Base-by-base conservation (phyloP, 30 jellyfish, hydroid and myxozoan species). In the Phacellophora camtschatica region DNA sequence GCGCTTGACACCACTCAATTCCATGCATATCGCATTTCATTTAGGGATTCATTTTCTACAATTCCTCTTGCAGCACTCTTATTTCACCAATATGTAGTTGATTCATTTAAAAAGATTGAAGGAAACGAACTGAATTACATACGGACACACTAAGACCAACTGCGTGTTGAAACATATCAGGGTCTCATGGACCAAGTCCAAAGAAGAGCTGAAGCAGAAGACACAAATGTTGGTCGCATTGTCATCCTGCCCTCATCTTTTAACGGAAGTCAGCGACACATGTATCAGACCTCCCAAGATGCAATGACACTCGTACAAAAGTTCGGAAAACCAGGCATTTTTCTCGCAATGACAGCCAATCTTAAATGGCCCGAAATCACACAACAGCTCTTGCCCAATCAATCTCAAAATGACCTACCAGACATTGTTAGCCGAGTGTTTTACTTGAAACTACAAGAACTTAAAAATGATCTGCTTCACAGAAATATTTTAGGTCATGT, bases 231-330 rank as follows among this genome's bases (percentile, higher is more conserved):
- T 20, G 84, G 90, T 13, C 87, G 87, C 33, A 51, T 77, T 36
- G 85, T 63, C 20, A 55, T 63, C 2, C 36, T 59, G 51, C 90
- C 85, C 13, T 34, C 85, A 61, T 29, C 67, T n/a, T 77, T 46
- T 41, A 27, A 18, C 8, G 75, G 75, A 12, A 57, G 71, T 27
- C 90, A 77, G n/a, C 71, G 92, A 66, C 22, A 66, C 16, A 36
- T 64, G 74, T 25, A 81, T 24, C 77, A 81, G 41, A 81, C 66
- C 34, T 81, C 22, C 31, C 74, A 39, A 46, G 92, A 66, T 81
- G 90, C 64, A n/a, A 81, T 65, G 92, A 57, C 57, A 3, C 13
- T 43, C 18, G 57, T 43, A 43, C 57, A 43, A 43, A 5, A 5
- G 6, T 18, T 11, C 13, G 57, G 57, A 43, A 43, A 43, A 5